These are phyloP conservation scores for Dipodomys merriami DNA, from an alignment of 2,113 vertebrate genomes.

Conservation along the genomic window DNA sequence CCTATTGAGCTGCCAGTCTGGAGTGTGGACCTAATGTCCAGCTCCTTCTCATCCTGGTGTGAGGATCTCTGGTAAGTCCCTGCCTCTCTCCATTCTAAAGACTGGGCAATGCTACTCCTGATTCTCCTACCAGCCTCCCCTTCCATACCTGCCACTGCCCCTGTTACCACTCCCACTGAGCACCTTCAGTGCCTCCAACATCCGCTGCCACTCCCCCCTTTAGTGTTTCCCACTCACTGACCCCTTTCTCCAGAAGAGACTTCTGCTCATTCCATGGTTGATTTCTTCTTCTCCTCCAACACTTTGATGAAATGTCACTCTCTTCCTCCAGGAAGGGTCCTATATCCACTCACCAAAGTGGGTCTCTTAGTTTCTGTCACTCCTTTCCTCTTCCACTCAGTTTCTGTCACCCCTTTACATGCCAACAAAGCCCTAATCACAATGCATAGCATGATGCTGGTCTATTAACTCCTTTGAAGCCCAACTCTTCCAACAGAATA, in stretches of 20 bases:
- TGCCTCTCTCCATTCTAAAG: background rate
- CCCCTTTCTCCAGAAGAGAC: background rate
- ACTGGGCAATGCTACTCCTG: background rate
- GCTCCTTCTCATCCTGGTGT: background rate
- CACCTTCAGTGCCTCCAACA: background rate
- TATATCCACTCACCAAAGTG: background rate
- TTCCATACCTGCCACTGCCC: too few species aligned
- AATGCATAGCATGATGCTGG: background rate
- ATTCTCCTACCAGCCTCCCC: background rate
- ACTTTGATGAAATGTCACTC: background rate
- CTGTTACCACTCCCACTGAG: background rate
- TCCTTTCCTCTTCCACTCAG: background rate
- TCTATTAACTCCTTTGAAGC: background rate
- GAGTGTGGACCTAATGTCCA: background rate
- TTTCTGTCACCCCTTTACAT: background rate
- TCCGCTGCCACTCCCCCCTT: too few species aligned
- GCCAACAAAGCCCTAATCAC: background rate
- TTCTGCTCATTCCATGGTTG: background rate
- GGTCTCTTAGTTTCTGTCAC: background rate
- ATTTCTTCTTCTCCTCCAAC: background rate
- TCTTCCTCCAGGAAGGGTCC: conserved; percentile 7
- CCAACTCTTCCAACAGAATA: background rate
- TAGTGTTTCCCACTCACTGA: background rate
- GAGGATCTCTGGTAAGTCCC: background rate
- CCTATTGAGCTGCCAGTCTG: background rate